Percentiles rank a stretch among this genome's conserved stretches.
phyloP scores from a whole-genome alignment of 2,113 vertebrate species.

The Isurus oxyrinchus region DNA sequence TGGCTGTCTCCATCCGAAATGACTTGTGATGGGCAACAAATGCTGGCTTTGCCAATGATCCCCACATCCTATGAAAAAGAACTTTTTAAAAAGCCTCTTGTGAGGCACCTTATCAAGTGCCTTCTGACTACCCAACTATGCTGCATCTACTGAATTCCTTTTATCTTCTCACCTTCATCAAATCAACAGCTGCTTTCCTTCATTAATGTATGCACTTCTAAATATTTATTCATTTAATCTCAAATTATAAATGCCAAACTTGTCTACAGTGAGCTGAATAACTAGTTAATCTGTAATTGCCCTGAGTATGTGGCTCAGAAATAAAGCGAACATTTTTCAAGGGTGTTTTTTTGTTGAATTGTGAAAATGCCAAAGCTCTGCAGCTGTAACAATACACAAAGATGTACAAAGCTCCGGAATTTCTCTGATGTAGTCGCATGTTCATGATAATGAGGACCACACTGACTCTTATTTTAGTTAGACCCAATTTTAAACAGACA shows the following conservation, averaged over 20 bases:
- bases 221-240: neutral
- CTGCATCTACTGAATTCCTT: neutral
- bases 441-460: neutral
- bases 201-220: neutral
- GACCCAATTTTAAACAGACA: neutral
- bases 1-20: no score
- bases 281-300: neutral
- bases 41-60: no score
- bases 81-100: neutral
- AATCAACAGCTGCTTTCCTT: neutral
- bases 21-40: no score
- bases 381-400: neutral
- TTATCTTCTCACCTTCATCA: neutral
- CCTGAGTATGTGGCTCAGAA: neutral
- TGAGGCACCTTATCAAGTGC: neutral
- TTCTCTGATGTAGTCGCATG: neutral
- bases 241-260: neutral
- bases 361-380: neutral
- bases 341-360: neutral
- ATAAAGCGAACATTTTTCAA: neutral
- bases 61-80: neutral
- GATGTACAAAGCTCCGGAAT: neutral
- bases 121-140: neutral
- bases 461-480: neutral
- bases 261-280: neutral